A percentile compares a stretch with the other conserved stretches of the same genome.
These are phyloP conservation scores for Axea sp. DNA, from an alignment of 2,888 invertebrate species.

Conservation along the genomic window DNA sequence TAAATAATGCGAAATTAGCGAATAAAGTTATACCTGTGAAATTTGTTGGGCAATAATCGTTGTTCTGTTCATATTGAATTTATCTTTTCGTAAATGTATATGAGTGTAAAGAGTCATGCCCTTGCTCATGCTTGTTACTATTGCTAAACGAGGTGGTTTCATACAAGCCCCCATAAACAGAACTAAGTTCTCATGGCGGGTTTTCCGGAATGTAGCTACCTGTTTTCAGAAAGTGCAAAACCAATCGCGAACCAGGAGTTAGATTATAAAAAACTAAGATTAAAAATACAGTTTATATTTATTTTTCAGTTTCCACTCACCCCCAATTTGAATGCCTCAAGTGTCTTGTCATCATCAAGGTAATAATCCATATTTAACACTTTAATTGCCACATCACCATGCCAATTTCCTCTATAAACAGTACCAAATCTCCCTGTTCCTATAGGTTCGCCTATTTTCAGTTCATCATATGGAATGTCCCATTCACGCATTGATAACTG, in stretches of 20 bases:
- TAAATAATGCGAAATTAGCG: too few relatives aligned
- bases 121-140: slow-evolving; percentile 98
- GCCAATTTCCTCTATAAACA: slow-evolving; percentile 97
- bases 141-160: slow-evolving; percentile 97
- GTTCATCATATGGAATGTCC: slow-evolving; percentile 98
- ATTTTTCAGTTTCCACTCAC: too few relatives aligned
- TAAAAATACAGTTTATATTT: too few relatives aligned
- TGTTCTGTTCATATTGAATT: slow-evolving; percentile 95
- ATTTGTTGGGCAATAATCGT: slow-evolving; percentile 98
- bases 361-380: slow-evolving; percentile 94
- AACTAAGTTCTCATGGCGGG: slow-evolving; percentile 98
- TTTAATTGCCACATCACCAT: slow-evolving; percentile 98
- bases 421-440: slow-evolving; percentile 96
- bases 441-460: slow-evolving; percentile 91
- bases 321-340: slow-evolving; percentile 97
- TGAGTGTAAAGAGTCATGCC: slow-evolving; percentile 96
- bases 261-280: too few relatives aligned
- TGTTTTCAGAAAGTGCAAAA: slow-evolving; percentile 76
- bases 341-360: slow-evolving; percentile 90
- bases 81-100: slow-evolving; percentile 94
- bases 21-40: slow-evolving; percentile 88
- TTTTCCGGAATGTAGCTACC: slow-evolving; percentile 97
- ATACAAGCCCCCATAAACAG: slow-evolving; percentile 99
- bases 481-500: slow-evolving; percentile 95
- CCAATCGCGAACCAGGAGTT: too few relatives aligned